phyloP scores from a whole-genome alignment of 2,888 invertebrate species.

The Machimus rusticus region DNA sequence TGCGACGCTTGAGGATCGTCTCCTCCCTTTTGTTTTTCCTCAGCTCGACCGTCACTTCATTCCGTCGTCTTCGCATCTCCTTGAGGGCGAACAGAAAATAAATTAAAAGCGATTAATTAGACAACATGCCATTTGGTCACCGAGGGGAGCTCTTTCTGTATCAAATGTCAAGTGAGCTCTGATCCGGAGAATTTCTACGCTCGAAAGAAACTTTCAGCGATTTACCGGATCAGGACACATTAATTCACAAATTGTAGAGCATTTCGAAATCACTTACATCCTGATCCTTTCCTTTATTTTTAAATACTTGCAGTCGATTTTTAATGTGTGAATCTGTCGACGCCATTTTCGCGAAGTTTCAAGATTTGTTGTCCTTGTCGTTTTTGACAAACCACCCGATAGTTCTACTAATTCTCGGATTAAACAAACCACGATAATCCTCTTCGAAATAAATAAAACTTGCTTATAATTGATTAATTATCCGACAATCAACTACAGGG shows the following conservation, averaged over 20 bases:
- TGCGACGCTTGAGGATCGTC: conserved; percentile 92
- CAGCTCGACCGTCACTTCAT: conserved; percentile 95
- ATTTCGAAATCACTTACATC: conserved; percentile 77
- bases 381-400: conserved; percentile 42
- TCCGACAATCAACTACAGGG: neutral
- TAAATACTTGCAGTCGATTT: conserved; percentile 92
- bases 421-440: neutral
- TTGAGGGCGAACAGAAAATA: conserved; percentile 58
- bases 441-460: neutral
- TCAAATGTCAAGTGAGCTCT: neutral
- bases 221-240: neutral
- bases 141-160: neutral
- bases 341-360: conserved; percentile 46
- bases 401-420: neutral
- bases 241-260: neutral
- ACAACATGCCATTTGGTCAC: neutral
- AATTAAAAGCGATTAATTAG: neutral
- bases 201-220: neutral
- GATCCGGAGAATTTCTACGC: neutral
- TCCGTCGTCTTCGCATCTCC: conserved; percentile 97
- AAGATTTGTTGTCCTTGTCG: conserved; percentile 46
- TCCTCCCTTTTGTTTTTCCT: conserved; percentile 99
- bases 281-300: conserved; percentile 99
- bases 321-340: conserved; percentile 55
- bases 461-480: neutral